Evolutionary conservation across 37 sponge, comb jelly and placozoan species (phyloP).

Genomic region (Ianthella basta): DNA sequence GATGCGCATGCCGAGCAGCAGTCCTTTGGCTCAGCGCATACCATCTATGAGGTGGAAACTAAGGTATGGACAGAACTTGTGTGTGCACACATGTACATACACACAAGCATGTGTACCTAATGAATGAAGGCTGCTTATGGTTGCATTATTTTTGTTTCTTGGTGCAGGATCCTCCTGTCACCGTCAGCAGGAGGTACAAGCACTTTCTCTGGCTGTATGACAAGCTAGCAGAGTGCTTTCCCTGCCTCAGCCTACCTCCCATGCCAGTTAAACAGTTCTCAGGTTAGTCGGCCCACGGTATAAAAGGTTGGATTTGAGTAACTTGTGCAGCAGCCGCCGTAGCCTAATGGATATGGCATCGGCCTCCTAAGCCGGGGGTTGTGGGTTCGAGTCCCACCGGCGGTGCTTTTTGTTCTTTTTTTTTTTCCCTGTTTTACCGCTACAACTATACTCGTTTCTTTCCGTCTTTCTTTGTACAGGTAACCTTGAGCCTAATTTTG

Average conservation of each 20-base stretch:
- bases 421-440: not conserved
- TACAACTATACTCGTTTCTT: not conserved
- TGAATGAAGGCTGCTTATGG: not conserved
- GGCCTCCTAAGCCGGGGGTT: slow-evolving; percentile 99
- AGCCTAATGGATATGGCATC: slow-evolving; percentile 99
- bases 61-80: slow-evolving; percentile 51
- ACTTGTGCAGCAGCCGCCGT: slow-evolving; percentile 75
- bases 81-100: too few species aligned
- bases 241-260: slow-evolving; percentile 81
- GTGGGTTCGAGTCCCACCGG: slow-evolving; percentile 99
- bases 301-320: not conserved
- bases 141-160: not conserved
- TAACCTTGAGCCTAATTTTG: slow-evolving; percentile 30
- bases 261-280: slow-evolving; percentile 77
- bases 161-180: slow-evolving; percentile 36
- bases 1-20: not conserved
- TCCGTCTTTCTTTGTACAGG: slow-evolving; percentile 31
- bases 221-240: slow-evolving; percentile 75
- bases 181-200: slow-evolving; percentile 74
- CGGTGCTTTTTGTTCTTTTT: slow-evolving; percentile 85
- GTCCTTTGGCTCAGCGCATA: not conserved
- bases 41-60: slow-evolving; percentile 63
- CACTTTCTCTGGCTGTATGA: slow-evolving; percentile 86
- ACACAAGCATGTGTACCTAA: not conserved
- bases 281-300: slow-evolving; percentile 41